These are phyloP conservation scores for Enteromius argenteus DNA, from an alignment of 2,797 vertebrate species.

Conservation along the genomic window DNA sequence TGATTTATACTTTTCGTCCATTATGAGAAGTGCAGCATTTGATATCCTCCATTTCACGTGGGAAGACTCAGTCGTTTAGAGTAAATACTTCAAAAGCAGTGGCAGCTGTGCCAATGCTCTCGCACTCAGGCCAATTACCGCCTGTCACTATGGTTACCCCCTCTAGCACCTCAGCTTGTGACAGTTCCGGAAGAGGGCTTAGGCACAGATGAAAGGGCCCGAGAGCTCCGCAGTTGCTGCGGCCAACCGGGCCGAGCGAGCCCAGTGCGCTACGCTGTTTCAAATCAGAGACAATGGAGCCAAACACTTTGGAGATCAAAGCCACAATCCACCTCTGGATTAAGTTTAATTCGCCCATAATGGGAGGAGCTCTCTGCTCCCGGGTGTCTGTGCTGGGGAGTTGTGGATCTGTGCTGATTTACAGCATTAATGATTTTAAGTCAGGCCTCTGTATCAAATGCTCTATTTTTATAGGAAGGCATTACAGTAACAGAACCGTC, in stretches of 20 bases:
- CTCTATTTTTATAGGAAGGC: slow-evolving; percentile 7
- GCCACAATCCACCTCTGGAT: slow-evolving; percentile 60
- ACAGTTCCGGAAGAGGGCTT: slow-evolving; percentile 69
- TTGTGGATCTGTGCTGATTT: slow-evolving; percentile 42
- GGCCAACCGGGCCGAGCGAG: slow-evolving; percentile 46
- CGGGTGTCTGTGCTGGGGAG: slow-evolving; percentile 31
- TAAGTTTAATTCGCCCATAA: slow-evolving; percentile 64
- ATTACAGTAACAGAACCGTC: slow-evolving; percentile 22
- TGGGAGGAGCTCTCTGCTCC: slow-evolving; percentile 40
- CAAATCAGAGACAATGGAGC: slow-evolving; percentile 60
- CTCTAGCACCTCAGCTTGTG: slow-evolving; percentile 66
- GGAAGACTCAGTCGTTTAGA: slow-evolving; percentile 63
- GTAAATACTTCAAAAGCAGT: slow-evolving; percentile 69
- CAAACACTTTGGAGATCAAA: slow-evolving; percentile 66
- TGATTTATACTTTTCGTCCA: slow-evolving; percentile 56
- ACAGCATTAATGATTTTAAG: slow-evolving; percentile 35
- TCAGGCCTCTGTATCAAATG: slow-evolving; percentile 7
- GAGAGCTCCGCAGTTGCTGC: slow-evolving; percentile 40
- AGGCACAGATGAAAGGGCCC: slow-evolving; percentile 66
- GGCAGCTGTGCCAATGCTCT: slow-evolving; percentile 64
- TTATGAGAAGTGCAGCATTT: slow-evolving; percentile 57
- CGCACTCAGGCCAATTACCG: slow-evolving; percentile 67
- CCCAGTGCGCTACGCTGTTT: slow-evolving; percentile 43
- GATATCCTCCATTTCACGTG: slow-evolving; percentile 56
- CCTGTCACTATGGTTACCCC: slow-evolving; percentile 71